A percentile compares a stretch with the other conserved stretches of the same genome.
These are phyloP conservation scores for Sinosuthora webbiana DNA, from an alignment of 2,113 vertebrate genomes.

Conservation along the genomic window DNA sequence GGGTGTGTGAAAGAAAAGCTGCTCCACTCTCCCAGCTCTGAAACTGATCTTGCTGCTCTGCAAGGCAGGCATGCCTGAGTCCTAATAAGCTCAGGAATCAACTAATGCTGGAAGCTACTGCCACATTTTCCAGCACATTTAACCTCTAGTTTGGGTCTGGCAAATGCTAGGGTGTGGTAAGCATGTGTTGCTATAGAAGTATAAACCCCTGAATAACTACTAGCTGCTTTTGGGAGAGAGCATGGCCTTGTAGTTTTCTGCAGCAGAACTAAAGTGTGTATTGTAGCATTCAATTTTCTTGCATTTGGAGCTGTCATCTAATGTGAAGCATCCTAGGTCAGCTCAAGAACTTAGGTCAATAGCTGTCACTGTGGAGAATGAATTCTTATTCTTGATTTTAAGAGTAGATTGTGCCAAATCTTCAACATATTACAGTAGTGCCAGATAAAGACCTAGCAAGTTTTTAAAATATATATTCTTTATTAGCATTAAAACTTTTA, in stretches of 20 bases:
- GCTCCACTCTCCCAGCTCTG: neutral
- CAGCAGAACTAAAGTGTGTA: neutral
- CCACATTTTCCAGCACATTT: neutral
- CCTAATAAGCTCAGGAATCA: neutral
- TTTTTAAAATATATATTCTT: neutral
- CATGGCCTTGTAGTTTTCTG: neutral
- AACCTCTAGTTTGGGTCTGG: neutral
- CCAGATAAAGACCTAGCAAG: constrained; percentile 11
- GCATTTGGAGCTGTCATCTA: neutral
- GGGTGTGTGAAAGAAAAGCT: neutral
- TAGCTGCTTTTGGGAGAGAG: neutral
- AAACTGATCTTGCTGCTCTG: neutral
- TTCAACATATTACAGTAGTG: neutral
- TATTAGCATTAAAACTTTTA: neutral
- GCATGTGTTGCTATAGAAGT: neutral
- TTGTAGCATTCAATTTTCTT: neutral
- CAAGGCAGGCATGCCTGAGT: neutral
- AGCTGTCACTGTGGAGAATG: neutral
- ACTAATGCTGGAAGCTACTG: neutral
- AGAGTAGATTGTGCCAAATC: neutral
- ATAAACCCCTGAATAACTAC: neutral
- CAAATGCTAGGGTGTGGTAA: neutral
- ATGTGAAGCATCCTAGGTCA: neutral
- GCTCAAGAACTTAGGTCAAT: neutral
- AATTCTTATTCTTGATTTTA: constrained; percentile 11